Percentiles rank a stretch among this genome's conserved stretches.
Conservation (phyloP, 2,888 invertebrate genomes). For the Agriopis marginaria region DNA sequence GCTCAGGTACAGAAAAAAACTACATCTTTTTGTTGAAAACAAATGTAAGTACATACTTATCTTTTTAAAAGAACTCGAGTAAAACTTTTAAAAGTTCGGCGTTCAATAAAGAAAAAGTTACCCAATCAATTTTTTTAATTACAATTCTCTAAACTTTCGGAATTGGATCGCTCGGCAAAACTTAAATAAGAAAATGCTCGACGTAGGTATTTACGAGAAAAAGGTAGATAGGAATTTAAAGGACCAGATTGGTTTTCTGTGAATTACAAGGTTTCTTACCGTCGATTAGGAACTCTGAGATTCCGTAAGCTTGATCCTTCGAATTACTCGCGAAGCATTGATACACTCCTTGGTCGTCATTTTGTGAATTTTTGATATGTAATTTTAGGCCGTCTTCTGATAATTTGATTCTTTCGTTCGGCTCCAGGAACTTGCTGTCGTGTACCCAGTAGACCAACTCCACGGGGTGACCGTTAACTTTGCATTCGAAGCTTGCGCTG, state of each 20-base stretch:
- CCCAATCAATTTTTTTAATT: constrained; percentile 60
- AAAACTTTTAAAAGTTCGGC: constrained; percentile 49
- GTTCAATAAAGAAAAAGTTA: constrained; percentile 56
- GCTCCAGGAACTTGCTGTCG: constrained; percentile 89
- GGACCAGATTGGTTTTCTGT: constrained; percentile 25
- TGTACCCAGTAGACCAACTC: constrained; percentile 93
- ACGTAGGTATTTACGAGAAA: constrained; percentile 27
- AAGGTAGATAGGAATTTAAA: constrained; percentile 30
- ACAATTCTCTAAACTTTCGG: constrained; percentile 43
- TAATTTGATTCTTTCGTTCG: constrained; percentile 86
- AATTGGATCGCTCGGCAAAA: constrained; percentile 23
- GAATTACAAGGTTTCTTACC: constrained; percentile 80
- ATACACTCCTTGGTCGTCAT: constrained; percentile 96
- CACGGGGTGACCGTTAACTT: constrained; percentile 94
- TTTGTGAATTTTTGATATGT: constrained; percentile 89
- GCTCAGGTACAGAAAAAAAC: background rate
- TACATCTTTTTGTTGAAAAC: constrained; percentile 22
- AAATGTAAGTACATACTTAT: constrained; percentile 28
- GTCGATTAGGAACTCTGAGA: constrained; percentile 92
- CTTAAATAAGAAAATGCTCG: constrained; percentile 31
- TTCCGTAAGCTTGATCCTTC: constrained; percentile 94
- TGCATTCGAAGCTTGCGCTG: constrained; percentile 94
- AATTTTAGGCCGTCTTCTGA: constrained; percentile 80
- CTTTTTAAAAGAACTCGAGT: constrained; percentile 43
- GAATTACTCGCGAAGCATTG: constrained; percentile 95